Evolutionary conservation across 2,113 vertebrate species (phyloP).

Genomic region (Genyomyrus donnyi): DNA sequence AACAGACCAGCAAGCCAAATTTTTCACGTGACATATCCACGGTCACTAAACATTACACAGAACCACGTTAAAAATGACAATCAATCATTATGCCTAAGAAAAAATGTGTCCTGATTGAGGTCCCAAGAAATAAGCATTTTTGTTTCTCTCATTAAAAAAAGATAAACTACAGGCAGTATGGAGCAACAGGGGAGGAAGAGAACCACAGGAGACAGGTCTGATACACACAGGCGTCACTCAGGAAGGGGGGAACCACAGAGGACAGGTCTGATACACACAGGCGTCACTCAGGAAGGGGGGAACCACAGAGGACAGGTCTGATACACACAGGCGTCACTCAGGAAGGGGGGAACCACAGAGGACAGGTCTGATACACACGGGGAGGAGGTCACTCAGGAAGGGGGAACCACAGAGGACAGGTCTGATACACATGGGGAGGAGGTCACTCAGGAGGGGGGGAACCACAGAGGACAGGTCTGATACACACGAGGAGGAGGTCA

Average conservation of each 20-base stretch:
- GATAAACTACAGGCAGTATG: no score
- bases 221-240: background rate
- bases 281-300: background rate
- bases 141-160: no score
- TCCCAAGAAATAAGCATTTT: background rate
- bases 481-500: background rate
- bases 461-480: background rate
- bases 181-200: no score
- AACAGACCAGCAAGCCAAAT: background rate
- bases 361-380: background rate
- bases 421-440: background rate
- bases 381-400: background rate
- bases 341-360: background rate
- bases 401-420: background rate
- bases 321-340: background rate
- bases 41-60: background rate
- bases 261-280: background rate
- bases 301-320: background rate
- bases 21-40: background rate
- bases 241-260: background rate
- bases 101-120: background rate
- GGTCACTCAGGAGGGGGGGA: background rate
- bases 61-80: background rate
- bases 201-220: background rate
- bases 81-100: background rate